Evolutionary conservation across 2,888 invertebrate species (phyloP).

Genomic region (Dinocampus coccinellae): DNA sequence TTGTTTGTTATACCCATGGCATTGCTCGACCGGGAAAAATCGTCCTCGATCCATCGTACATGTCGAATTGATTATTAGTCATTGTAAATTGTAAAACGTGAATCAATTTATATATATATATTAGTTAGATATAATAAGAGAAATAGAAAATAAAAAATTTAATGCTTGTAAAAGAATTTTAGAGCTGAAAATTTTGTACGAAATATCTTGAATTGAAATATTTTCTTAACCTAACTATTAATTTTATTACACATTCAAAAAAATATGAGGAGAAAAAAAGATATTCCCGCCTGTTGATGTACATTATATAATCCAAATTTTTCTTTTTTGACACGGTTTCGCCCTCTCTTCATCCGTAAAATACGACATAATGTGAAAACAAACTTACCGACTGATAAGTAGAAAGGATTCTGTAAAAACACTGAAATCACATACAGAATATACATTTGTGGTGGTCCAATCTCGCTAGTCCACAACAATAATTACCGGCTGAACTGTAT

Average conservation of each 20-base stretch:
- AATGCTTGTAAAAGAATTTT: neutral
- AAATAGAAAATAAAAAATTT: no score
- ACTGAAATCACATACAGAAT: no score
- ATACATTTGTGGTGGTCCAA: no score
- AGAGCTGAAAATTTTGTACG: neutral
- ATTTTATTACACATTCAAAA: neutral
- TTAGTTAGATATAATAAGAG: no score
- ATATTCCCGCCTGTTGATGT: neutral
- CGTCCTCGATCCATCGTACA: neutral
- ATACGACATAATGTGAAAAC: neutral
- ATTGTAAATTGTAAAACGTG: no score
- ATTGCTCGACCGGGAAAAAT: constrained; percentile 20
- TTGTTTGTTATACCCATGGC: constrained; percentile 30
- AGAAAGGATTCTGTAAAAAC: neutral
- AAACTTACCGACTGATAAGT: neutral
- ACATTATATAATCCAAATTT: neutral
- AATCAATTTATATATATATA: no score
- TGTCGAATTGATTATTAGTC: no score
- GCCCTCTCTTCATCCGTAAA: neutral
- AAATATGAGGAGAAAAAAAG: neutral
- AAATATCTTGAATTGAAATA: neutral
- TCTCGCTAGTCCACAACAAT: no score
- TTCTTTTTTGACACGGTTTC: neutral
- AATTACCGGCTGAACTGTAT: no score
- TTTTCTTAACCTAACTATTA: neutral